phyloP scores from a whole-genome alignment of 2,113 vertebrate species.

The Gadus macrocephalus region DNA sequence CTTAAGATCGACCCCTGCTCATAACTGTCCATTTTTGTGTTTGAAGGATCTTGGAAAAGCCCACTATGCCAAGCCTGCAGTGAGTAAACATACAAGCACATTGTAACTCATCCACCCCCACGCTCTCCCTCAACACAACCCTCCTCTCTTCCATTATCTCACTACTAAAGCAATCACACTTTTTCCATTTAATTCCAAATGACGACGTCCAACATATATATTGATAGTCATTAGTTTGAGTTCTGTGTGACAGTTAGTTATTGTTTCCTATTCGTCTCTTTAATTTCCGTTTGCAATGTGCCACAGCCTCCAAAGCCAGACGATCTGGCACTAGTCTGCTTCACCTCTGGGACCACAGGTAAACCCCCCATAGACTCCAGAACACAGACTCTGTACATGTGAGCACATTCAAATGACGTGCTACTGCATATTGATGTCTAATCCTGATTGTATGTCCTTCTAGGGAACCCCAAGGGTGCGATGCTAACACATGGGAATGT shows the following conservation, averaged over 20 bases:
- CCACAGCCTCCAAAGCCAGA: constrained; percentile 70
- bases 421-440: too few species aligned
- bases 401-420: background rate
- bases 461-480: constrained; percentile 95
- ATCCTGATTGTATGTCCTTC: constrained; percentile 13
- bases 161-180: too few species aligned
- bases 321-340: constrained; percentile 76
- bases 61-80: constrained; percentile 75
- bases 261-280: background rate
- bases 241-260: background rate
- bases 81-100: constrained; percentile 56
- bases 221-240: background rate
- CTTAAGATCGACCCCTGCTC: background rate
- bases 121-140: constrained; percentile 5
- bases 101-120: background rate
- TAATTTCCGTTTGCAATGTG: constrained; percentile 32
- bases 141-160: background rate
- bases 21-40: constrained; percentile 13
- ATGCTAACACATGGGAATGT: constrained; percentile 88
- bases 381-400: background rate
- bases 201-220: background rate
- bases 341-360: constrained; percentile 81
- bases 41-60: constrained; percentile 79
- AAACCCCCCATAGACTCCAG: background rate
- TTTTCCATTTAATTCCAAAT: too few species aligned